phyloP scores from a whole-genome alignment of 2,113 vertebrate species.

The Calypte anna region DNA sequence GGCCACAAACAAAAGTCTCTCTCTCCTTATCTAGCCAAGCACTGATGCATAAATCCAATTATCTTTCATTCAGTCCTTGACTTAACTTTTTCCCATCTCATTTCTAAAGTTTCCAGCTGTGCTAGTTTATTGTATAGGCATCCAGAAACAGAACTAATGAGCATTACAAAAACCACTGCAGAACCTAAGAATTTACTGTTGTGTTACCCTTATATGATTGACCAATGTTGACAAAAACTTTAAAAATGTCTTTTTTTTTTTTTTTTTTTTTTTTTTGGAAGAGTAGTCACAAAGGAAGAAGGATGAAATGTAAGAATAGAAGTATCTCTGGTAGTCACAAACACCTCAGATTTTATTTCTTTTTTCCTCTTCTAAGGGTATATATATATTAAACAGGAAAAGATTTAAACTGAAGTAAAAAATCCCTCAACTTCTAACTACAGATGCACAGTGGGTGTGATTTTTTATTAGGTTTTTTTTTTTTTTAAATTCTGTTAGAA shows the following conservation, averaged over 20 bases:
- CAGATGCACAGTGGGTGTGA: background rate
- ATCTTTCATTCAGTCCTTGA: slow-evolving; percentile 17
- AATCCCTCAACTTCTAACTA: background rate
- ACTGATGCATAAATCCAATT: slow-evolving; percentile 17
- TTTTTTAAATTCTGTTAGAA: background rate
- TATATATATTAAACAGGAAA: background rate
- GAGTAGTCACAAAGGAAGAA: background rate
- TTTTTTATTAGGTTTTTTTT: background rate
- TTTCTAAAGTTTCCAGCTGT: background rate
- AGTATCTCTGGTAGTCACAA: background rate
- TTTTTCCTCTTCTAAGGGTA: background rate
- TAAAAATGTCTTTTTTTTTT: background rate
- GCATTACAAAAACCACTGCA: background rate
- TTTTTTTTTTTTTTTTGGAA: background rate
- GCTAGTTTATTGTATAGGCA: background rate
- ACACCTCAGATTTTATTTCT: background rate
- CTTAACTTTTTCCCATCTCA: background rate
- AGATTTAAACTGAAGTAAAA: background rate
- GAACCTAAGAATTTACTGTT: background rate
- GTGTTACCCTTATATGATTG: background rate
- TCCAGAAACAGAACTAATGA: background rate
- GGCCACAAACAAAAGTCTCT: background rate
- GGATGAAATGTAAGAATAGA: background rate
- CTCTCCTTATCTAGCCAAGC: background rate
- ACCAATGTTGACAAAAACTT: background rate